A percentile compares a stretch with the other conserved stretches of the same genome.
phyloP scores from a whole-genome alignment of 2,113 vertebrate genomes.

The Rhinopithecus roxellana region DNA sequence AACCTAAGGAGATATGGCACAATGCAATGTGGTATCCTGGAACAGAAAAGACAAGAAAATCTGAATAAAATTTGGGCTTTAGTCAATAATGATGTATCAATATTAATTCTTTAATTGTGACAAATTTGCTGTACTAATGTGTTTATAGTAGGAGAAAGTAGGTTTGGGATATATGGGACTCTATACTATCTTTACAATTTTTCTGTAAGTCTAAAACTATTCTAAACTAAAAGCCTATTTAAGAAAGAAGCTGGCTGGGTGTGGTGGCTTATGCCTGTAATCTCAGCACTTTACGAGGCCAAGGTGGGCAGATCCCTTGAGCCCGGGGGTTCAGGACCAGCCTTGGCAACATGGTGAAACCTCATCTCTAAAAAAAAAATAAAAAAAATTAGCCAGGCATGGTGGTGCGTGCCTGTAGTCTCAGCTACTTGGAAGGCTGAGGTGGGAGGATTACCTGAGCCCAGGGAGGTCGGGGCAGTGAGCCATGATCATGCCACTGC shows the following conservation, averaged over 20 bases:
- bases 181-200: neutral
- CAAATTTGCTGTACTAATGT: neutral
- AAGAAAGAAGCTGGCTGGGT: neutral
- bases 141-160: neutral
- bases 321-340: no score
- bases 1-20: neutral
- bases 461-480: no score
- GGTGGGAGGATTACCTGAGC: no score
- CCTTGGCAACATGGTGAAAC: no score
- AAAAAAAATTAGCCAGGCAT: no score
- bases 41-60: slow-evolving; percentile 20
- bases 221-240: neutral
- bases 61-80: neutral
- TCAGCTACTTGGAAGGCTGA: no score
- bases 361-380: no score
- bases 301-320: no score
- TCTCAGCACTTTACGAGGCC: no score
- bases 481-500: no score
- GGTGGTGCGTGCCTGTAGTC: no score
- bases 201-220: slow-evolving; percentile 8
- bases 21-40: neutral
- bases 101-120: slow-evolving; percentile 27
- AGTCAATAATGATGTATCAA: neutral
- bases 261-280: no score
- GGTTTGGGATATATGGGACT: neutral